A percentile compares a stretch with the other conserved stretches of the same genome.
These are phyloP conservation scores for Philereme vetulata DNA, from an alignment of 2,888 invertebrate species.

Conservation along the genomic window DNA sequence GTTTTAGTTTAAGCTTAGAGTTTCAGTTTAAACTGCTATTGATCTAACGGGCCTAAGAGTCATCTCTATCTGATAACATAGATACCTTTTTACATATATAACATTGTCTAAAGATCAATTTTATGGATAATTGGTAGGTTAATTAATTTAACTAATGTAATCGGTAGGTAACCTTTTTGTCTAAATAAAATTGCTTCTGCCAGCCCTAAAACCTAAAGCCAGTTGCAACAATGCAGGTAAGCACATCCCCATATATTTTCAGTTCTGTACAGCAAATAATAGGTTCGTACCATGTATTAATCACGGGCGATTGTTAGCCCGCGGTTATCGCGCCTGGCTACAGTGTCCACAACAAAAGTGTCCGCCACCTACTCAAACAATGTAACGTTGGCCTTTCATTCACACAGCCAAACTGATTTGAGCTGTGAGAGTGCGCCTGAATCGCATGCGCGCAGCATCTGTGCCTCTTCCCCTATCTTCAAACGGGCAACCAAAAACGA, in stretches of 20 bases:
- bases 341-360: constrained; percentile 72
- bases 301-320: constrained; percentile 57
- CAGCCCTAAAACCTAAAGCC: constrained; percentile 5
- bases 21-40: no score
- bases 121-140: no score
- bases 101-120: no score
- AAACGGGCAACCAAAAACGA: constrained; percentile 40
- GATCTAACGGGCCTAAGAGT: no score
- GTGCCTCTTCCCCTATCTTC: constrained; percentile 71
- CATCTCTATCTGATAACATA: no score
- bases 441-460: constrained; percentile 83
- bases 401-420: constrained; percentile 48
- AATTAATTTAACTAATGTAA: no score
- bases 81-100: no score
- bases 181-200: not conserved
- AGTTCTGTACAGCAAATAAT: constrained; percentile 27
- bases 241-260: constrained; percentile 17
- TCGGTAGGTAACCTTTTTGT: no score
- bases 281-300: constrained; percentile 53
- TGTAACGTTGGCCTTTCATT: constrained; percentile 54
- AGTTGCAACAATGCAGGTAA: constrained; percentile 15
- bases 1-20: no score
- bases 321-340: constrained; percentile 54
- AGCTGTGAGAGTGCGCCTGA: constrained; percentile 49
- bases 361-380: constrained; percentile 68